Conservation (phyloP, 37 sponge, comb jelly and placozoan genomes). For the Bolinopsis microptera region DNA sequence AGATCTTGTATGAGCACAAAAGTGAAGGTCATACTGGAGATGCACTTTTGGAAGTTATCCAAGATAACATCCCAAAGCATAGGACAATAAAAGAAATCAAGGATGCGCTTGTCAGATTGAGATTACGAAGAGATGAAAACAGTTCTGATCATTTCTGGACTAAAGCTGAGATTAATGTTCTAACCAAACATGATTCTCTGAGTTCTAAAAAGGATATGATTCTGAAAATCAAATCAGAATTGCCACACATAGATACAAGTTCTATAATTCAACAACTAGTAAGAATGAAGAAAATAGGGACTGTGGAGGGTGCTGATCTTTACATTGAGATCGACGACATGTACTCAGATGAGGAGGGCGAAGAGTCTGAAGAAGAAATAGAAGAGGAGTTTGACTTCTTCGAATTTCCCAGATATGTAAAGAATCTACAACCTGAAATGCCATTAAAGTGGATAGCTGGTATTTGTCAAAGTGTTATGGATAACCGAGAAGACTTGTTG, state of each 20-base stretch:
- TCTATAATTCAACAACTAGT: conserved; percentile 52
- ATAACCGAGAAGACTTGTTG: conserved; percentile 9
- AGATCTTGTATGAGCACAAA: conserved; percentile 41
- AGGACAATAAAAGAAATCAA: conserved; percentile 47
- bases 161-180: neutral
- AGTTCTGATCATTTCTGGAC: conserved; percentile 44
- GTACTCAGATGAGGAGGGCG: neutral
- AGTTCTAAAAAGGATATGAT: conserved; percentile 19
- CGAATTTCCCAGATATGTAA: conserved; percentile 27
- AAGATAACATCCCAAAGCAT: neutral
- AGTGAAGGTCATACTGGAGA: neutral
- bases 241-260: neutral
- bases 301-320: conserved; percentile 30
- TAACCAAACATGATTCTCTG: neutral
- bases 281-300: neutral
- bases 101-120: conserved; percentile 15
- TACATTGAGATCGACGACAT: neutral
- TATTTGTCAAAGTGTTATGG: neutral
- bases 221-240: neutral
- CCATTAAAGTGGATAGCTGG: conserved; percentile 17
- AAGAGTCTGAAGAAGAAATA: conserved; percentile 17
- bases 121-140: conserved; percentile 17
- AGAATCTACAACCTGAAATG: neutral
- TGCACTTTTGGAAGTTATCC: neutral
- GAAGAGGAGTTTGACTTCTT: conserved; percentile 64